These are phyloP conservation scores for Tortrix viridana DNA, from an alignment of 2,888 invertebrate species.

Conservation along the genomic window DNA sequence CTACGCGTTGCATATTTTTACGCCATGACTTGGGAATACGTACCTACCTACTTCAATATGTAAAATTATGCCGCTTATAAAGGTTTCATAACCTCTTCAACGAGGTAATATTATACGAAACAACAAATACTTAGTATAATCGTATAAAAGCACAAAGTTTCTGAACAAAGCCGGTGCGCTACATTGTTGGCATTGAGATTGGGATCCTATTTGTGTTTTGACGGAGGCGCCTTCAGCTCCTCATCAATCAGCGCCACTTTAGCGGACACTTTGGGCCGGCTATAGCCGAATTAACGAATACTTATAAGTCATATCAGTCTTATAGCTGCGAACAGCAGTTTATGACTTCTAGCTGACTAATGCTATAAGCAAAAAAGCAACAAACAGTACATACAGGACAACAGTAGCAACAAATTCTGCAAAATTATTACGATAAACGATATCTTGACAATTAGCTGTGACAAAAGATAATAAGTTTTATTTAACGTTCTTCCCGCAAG, in stretches of 20 bases:
- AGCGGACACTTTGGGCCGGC: slow-evolving; percentile 20
- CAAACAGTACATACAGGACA: too few relatives aligned
- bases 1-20: too few relatives aligned
- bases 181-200: slow-evolving; percentile 29
- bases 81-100: neutral
- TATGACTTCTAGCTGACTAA: too few relatives aligned
- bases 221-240: slow-evolving; percentile 7
- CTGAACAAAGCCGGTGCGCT: slow-evolving; percentile 13
- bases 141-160: slow-evolving; percentile 25
- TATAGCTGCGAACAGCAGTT: too few relatives aligned
- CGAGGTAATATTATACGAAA: slow-evolving; percentile 25
- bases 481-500: too few relatives aligned
- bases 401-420: too few relatives aligned
- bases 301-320: neutral
- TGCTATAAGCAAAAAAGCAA: too few relatives aligned
- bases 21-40: too few relatives aligned
- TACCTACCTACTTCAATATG: neutral
- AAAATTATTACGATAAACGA: too few relatives aligned
- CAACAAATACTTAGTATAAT: slow-evolving; percentile 21
- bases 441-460: too few relatives aligned
- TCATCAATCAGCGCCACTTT: slow-evolving; percentile 25
- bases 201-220: slow-evolving; percentile 24
- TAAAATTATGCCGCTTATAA: neutral
- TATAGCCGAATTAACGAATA: slow-evolving; percentile 16
- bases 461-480: too few relatives aligned